Percentiles rank a stretch among this genome's conserved stretches.
phyloP scores from a whole-genome alignment of 1,140 invertebrate species.

The Rhyzopertha dominica region DNA sequence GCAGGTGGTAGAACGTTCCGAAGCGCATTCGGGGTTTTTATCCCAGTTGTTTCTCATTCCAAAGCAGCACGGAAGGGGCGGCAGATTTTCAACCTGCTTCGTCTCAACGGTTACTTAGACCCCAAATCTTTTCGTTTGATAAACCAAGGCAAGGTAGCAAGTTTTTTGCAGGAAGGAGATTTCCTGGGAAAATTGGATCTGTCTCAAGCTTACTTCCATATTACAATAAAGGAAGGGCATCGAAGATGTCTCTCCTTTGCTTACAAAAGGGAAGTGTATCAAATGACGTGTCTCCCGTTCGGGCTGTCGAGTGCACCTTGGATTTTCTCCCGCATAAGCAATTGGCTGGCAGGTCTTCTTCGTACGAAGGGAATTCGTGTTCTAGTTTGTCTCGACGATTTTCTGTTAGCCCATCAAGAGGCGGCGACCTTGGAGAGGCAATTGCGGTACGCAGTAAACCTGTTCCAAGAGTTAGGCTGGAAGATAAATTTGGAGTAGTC shows the following conservation, averaged over 20 bases:
- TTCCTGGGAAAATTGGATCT: conserved; percentile 29
- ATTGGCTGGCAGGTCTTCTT: conserved; percentile 28
- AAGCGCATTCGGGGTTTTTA: background rate
- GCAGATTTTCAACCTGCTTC: conserved; percentile 4
- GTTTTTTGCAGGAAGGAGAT: conserved; percentile 17
- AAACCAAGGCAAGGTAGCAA: background rate
- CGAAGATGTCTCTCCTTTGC: conserved; percentile 12
- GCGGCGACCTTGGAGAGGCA: conserved; percentile 3
- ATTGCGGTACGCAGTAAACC: background rate
- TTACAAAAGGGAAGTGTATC: conserved; percentile 20
- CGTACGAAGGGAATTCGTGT: conserved; percentile 20
- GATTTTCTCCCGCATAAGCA: conserved; percentile 24
- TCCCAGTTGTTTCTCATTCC: conserved; percentile 5
- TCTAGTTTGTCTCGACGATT: conserved; percentile 35
- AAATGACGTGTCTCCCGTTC: conserved; percentile 24
- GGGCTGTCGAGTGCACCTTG: conserved; percentile 22
- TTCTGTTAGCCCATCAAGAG: conserved; percentile 17
- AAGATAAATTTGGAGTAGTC: conserved; percentile 7
- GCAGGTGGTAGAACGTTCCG: background rate
- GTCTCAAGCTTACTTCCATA: conserved; percentile 43
- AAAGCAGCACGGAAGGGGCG: conserved; percentile 1
- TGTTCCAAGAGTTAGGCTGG: conserved; percentile 11
- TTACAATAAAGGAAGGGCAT: conserved; percentile 15
- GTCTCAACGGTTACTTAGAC: background rate
- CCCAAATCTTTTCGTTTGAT: conserved; percentile 7